Percentiles rank a stretch among this genome's conserved stretches.
These are phyloP conservation scores for Macrobrachium nipponense DNA, from an alignment of 1,140 invertebrate genomes.

Conservation along the genomic window DNA sequence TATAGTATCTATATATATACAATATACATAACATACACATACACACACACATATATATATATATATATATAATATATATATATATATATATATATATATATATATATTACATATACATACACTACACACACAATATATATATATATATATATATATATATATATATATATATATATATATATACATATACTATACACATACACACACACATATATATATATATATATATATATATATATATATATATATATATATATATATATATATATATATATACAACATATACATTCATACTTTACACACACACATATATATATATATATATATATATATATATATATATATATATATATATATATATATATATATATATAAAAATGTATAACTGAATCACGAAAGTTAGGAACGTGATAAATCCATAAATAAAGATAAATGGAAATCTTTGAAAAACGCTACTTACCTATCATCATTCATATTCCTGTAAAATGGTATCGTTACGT, in stretches of 20 bases:
- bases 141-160: not conserved
- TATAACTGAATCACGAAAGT: not conserved
- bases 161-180: conserved; percentile 18
- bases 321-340: conserved; percentile 15
- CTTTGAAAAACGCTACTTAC: too few relatives aligned
- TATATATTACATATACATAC: too few relatives aligned
- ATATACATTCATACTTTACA: too few relatives aligned
- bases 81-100: conserved; percentile 22
- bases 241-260: conserved; percentile 9
- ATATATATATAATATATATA: not conserved
- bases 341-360: conserved; percentile 7
- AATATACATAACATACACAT: conserved; percentile 8
- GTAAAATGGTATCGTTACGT: too few relatives aligned
- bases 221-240: conserved; percentile 21
- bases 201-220: too few relatives aligned
- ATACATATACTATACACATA: too few relatives aligned
- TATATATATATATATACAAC: not conserved
- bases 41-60: too few relatives aligned
- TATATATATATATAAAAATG: conserved; percentile 17
- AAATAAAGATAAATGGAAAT: conserved; percentile 6
- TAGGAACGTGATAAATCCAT: not conserved
- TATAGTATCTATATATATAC: conserved; percentile 9
- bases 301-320: too few relatives aligned
- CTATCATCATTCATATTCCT: too few relatives aligned
- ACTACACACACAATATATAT: too few relatives aligned